A percentile compares a stretch with the other conserved stretches of the same genome.
phyloP scores from a whole-genome alignment of 2,797 vertebrate species.

The Hippopotamyrus pictus region DNA sequence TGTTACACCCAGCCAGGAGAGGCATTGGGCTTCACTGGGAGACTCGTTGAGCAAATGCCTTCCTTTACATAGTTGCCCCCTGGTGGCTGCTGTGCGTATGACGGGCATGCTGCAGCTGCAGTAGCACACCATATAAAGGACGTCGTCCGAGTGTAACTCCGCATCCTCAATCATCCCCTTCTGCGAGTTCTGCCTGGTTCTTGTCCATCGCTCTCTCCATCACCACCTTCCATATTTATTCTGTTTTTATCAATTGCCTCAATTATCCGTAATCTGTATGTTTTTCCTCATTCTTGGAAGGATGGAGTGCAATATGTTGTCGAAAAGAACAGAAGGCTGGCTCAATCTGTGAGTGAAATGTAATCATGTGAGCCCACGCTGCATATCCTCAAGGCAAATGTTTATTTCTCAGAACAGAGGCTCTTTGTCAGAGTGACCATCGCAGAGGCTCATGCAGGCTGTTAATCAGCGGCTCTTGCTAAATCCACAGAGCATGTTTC shows the following conservation, averaged over 20 bases:
- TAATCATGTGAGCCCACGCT: conserved; percentile 2
- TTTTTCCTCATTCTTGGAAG: background rate
- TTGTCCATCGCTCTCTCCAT: background rate
- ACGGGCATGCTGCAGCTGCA: background rate
- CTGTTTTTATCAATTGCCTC: background rate
- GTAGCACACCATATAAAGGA: background rate
- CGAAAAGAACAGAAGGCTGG: background rate
- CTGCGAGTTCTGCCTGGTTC: background rate
- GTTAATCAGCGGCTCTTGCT: background rate
- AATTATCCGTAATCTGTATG: background rate
- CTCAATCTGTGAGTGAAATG: conserved; percentile 3
- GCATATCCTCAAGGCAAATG: background rate
- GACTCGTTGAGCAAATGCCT: background rate
- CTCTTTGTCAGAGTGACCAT: background rate
- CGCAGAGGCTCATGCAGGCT: background rate
- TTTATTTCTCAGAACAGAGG: background rate
- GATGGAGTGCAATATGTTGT: background rate
- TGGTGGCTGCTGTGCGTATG: background rate
- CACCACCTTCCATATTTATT: background rate
- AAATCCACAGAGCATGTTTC: background rate
- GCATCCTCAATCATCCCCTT: background rate
- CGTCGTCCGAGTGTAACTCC: background rate
- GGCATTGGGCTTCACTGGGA: background rate
- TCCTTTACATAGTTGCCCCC: background rate
- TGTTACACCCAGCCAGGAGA: background rate